Evolutionary conservation across 1,140 invertebrate genomes (phyloP).

Genomic region (Heliconius hewitsoni): DNA sequence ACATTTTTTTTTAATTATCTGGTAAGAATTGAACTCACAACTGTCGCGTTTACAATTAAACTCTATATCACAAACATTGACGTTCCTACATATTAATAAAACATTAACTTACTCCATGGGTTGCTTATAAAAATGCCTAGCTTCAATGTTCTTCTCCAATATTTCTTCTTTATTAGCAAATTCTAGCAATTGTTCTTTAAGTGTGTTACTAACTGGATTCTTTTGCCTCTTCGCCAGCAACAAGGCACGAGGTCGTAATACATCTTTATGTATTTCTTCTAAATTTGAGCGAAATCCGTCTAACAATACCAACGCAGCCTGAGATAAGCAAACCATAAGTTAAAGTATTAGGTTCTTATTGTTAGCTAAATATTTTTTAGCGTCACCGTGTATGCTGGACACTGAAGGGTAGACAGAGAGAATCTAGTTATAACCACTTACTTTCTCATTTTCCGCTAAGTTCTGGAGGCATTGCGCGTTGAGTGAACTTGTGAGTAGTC

Average conservation of each 20-base stretch:
- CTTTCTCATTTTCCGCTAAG: too few species aligned
- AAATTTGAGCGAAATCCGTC: conserved; percentile 56
- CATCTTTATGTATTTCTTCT: conserved; percentile 48
- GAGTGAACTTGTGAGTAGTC: too few species aligned
- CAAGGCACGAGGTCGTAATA: conserved; percentile 50
- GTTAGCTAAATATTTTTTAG: background rate
- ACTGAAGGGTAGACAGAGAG: too few species aligned
- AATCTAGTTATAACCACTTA: too few species aligned
- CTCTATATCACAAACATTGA: too few species aligned
- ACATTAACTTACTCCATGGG: conserved; percentile 63
- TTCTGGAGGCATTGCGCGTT: too few species aligned
- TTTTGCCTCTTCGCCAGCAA: conserved; percentile 46
- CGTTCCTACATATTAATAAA: background rate
- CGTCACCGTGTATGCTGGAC: too few species aligned
- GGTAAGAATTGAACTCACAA: too few species aligned
- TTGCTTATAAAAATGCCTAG: conserved; percentile 57
- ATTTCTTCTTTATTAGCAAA: conserved; percentile 38
- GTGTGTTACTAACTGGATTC: conserved; percentile 25
- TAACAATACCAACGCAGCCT: conserved; percentile 60
- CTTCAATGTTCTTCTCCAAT: conserved; percentile 53
- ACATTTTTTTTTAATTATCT: too few species aligned
- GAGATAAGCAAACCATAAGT: conserved; percentile 31
- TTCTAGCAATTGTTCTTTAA: conserved; percentile 27
- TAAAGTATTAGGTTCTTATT: background rate
- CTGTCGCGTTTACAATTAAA: too few species aligned